These are phyloP conservation scores for Sericinus montela DNA, from an alignment of 2,888 invertebrate species.

Conservation along the genomic window DNA sequence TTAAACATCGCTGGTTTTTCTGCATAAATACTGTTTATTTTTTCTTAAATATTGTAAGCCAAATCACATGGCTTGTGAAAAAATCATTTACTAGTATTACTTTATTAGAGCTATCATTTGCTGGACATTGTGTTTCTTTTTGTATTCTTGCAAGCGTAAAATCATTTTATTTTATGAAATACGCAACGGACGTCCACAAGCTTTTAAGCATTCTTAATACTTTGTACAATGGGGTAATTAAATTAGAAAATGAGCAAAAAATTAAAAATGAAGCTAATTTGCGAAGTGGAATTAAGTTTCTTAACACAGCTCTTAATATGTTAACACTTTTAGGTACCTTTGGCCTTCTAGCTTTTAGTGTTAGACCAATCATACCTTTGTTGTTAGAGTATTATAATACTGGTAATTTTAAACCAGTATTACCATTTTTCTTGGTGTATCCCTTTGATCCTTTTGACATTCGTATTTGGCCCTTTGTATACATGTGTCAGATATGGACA, in stretches of 20 bases:
- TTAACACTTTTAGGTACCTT: not conserved
- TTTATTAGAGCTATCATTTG: constrained; percentile 7
- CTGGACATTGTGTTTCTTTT: constrained; percentile 3
- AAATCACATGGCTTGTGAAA: constrained; percentile 6
- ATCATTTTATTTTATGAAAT: constrained; percentile 6
- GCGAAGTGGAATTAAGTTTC: constrained; percentile 1
- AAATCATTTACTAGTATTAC: not conserved
- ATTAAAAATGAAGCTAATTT: not conserved
- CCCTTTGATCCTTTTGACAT: constrained; percentile 16
- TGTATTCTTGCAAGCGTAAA: too few species aligned
- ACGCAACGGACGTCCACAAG: not conserved
- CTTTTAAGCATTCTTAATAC: not conserved
- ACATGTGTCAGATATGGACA: constrained; percentile 17
- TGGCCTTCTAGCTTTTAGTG: constrained; percentile 9
- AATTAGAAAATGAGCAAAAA: too few species aligned
- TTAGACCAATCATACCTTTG: constrained; percentile 7
- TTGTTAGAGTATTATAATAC: constrained; percentile 2
- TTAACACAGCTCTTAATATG: constrained; percentile 2
- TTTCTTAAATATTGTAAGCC: not conserved
- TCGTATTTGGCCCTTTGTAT: constrained; percentile 12
- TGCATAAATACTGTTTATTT: not conserved
- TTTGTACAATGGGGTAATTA: not conserved
- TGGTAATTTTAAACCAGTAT: constrained; percentile 2
- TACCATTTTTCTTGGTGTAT: constrained; percentile 13
- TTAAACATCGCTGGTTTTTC: too few species aligned